A percentile compares a stretch with the other conserved stretches of the same genome.
Evolutionary conservation across 2,113 vertebrate genomes (phyloP).

Genomic region (Laticauda colubrina): DNA sequence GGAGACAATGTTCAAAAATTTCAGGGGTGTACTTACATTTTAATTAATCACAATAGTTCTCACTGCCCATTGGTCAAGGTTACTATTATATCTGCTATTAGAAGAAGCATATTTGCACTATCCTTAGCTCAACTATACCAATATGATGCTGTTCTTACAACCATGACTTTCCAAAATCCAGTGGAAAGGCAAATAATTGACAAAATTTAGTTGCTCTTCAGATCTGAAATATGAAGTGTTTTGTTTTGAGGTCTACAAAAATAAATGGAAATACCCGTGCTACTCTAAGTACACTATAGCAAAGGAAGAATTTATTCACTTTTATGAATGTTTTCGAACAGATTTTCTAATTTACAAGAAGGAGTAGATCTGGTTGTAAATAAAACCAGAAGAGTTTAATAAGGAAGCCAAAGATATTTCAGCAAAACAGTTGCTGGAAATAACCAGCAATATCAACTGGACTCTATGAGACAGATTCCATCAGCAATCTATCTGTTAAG

Average conservation of each 20-base stretch:
- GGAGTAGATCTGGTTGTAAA: slow-evolving; percentile 9
- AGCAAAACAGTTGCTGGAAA: slow-evolving; percentile 46
- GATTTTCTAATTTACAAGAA: not conserved
- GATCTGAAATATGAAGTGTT: not conserved
- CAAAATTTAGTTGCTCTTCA: not conserved
- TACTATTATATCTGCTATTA: not conserved
- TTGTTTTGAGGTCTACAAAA: not conserved
- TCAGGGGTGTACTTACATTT: not conserved
- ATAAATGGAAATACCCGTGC: not conserved
- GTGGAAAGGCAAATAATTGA: not conserved
- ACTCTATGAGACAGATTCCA: slow-evolving; percentile 85
- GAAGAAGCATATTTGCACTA: not conserved
- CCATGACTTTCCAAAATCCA: not conserved
- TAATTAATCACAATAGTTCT: not conserved
- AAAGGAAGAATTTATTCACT: not conserved
- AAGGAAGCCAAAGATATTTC: slow-evolving; percentile 31
- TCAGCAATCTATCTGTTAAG: slow-evolving; percentile 85
- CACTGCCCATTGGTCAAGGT: not conserved
- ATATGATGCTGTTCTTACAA: not conserved
- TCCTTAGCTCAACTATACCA: not conserved
- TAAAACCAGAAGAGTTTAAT: slow-evolving; percentile 32
- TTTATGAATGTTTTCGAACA: not conserved
- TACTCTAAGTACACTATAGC: not conserved
- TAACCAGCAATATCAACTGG: slow-evolving; percentile 66
- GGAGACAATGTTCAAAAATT: not conserved